Evolutionary conservation across 2,888 invertebrate genomes (phyloP), one percentile per base, ranked within the genome.

Genomic region (Catotricha subobsoleta): DNA sequence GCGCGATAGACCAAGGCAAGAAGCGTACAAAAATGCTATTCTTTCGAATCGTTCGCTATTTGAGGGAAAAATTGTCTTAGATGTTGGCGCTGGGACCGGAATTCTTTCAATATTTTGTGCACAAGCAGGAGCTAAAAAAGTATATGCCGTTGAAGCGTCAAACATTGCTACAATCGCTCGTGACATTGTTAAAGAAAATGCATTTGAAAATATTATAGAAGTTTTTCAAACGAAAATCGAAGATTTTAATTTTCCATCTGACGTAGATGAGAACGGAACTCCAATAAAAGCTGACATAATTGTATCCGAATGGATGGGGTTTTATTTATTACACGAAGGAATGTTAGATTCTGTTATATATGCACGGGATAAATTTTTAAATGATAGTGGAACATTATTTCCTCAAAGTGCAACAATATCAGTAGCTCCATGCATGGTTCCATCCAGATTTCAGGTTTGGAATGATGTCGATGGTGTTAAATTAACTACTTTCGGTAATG

Each of bases 241-340:
- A 66, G 78, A 88, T 53, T 67, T 88, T 3, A 55, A 60, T 1
- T 58, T 83, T 39, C 76, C 80, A 1, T 49, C 46, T 3, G 43
- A 20, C n/a, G 64, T 58, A 47, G 54, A 72, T 39, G 67, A 69
- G 8, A n/a, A n/a, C n/a, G n/a, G n/a, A n/a, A n/a, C n/a, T n/a
- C n/a, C n/a, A n/a, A n/a, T n/a, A n/a, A 76, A 80, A 60, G 82
- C 87, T 2, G 92, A 94, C 60, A 72, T 88, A 9, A 84, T 95
- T 47, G 74, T 95, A 5, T 92, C 92, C 0, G 94, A 95, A 64
- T 95, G 94, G 94, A 95, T 95, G 94, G 94, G 94, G 0, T 92
- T 94, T 60, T 92, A 90, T 62, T 67, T 95, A 25, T 64, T 95
- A 13, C 94, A 92, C 55, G 94, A 95, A 62, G 90, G 86, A 7